Percentiles rank a stretch among this genome's conserved stretches.
Evolutionary conservation across 2,113 vertebrate species (phyloP).

Genomic region (Lutjanus erythropterus): DNA sequence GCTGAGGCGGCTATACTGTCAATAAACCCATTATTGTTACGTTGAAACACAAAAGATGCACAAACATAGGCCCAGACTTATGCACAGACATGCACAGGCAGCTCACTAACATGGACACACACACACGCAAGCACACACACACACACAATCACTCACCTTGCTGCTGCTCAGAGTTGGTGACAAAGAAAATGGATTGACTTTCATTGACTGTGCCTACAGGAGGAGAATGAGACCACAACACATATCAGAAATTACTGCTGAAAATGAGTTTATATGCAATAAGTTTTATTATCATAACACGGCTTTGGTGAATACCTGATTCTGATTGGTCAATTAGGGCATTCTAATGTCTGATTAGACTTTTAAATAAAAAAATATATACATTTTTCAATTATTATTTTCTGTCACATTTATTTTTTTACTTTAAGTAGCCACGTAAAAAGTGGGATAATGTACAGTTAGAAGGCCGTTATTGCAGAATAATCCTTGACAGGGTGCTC

Average conservation of each 20-base stretch:
- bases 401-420: no score
- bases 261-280: conserved; percentile 1
- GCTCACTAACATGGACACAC: conserved; percentile 5
- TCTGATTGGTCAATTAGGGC: no score
- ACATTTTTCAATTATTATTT: background rate
- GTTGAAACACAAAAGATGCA: conserved; percentile 69
- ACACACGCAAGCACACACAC: conserved; percentile 39
- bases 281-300: background rate
- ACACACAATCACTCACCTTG: conserved; percentile 83
- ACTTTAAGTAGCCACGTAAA: no score
- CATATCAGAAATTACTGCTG: background rate
- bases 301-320: no score
- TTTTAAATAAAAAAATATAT: no score
- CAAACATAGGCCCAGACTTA: conserved; percentile 52
- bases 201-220: conserved; percentile 87
- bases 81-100: conserved; percentile 43
- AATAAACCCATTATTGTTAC: conserved; percentile 51
- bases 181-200: conserved; percentile 87
- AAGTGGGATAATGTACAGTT: no score
- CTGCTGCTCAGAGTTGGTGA: conserved; percentile 86
- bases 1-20: conserved; percentile 47
- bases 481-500: no score
- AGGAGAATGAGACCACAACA: conserved; percentile 45
- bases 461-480: no score
- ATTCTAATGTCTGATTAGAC: no score